Base-by-base conservation (phyloP, 2,113 vertebrate genomes). In the Saguinus imperator region DNA sequence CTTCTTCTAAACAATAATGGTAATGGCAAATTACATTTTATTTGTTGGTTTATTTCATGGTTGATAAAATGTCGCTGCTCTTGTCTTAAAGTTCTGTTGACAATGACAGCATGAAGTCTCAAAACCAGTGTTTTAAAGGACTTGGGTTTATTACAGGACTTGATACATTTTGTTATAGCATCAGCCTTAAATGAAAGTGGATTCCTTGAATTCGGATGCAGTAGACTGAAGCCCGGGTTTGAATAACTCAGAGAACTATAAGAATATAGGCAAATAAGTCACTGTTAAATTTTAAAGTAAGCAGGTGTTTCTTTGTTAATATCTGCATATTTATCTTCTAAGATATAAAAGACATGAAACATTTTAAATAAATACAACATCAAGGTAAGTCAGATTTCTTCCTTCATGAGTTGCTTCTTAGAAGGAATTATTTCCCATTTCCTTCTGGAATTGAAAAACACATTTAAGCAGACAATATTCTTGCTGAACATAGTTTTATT, bases 231-330 rank as follows among this genome's bases (percentile, higher is more conserved):
- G 2, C 1, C 17, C 20, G 76, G 52, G 40, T 45, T 83, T 80
- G 9, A 21, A 52, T 90, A 89, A 73, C 32, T 87, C 68, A 75
- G 8, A 87, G 43, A 91, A 92, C 37, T 81, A 6, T 73, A 25
- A 76, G 23, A 61, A 79, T 25, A 81, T 3, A 52, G 87, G 21
- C 1, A 58, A 70, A 11, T 48, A 66, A 87, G 13, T 73, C 27
- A 79, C 25, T 79, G 25, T 66, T 91, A 90, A 83, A 77, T 90
- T 43, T 91, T 84, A 80, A 88, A 95, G 32, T 84, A 79, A 66
- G 50, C 89, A 82, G 12, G 6, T 43, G 1, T 58, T 20, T 20
- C 14, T 70, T 61, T 87, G n/a, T 29, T 94, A 76, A 68, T 83
- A 40, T 64, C 11, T 37, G 11, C 27, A 93, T 64, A 70, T 75